Evolutionary conservation across 2,888 invertebrate genomes (phyloP), one percentile per base, ranked within the genome.

Genomic region (Cistogaster globosa): DNA sequence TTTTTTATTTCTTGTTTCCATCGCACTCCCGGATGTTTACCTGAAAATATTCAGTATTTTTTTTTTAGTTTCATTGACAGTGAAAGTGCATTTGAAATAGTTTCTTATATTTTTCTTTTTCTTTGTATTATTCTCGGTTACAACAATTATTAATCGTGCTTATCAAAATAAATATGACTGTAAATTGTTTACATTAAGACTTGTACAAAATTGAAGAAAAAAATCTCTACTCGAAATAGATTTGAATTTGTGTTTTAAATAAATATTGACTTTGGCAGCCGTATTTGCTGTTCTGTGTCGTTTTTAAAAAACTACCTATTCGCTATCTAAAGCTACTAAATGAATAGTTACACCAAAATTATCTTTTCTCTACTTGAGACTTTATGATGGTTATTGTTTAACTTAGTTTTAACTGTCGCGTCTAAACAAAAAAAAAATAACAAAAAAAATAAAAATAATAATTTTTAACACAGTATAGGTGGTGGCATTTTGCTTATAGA

Each of bases 181-280:
- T 57, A 62, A 57, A 63, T 48, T 71, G 57, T 82, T 82, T 76
- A 76, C 76, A 58, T 80, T 72, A 38, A 58, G 38, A 36, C 12
- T 51, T 53, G 62, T 53, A 55, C 18, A 18, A 51, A 51, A 7
- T 51, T 14, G n/a, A 14, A 8, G n/a, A n/a, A n/a, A n/a, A n/a
- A n/a, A n/a, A n/a, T n/a, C n/a, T n/a, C n/a, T n/a, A n/a, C n/a
- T n/a, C n/a, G n/a, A n/a, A n/a, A n/a, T n/a, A n/a, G n/a, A 58
- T 82, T 26, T 26, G 1, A 2, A 2, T 26, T 26, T 26, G 1
- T 26, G 26, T 26, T 26, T 4, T 62, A 58, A 85, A 82, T 74
- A 75, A 85, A 85, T 85, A 85, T 85, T 85, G 75, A 85, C 85
- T 78, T 75, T 82, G 78, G 85, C 85, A 82, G 85, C 85, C 84